A percentile compares a stretch with the other conserved stretches of the same genome.
These are phyloP conservation scores for Donacobius atricapilla DNA, from an alignment of 2,113 vertebrate genomes.

Conservation along the genomic window DNA sequence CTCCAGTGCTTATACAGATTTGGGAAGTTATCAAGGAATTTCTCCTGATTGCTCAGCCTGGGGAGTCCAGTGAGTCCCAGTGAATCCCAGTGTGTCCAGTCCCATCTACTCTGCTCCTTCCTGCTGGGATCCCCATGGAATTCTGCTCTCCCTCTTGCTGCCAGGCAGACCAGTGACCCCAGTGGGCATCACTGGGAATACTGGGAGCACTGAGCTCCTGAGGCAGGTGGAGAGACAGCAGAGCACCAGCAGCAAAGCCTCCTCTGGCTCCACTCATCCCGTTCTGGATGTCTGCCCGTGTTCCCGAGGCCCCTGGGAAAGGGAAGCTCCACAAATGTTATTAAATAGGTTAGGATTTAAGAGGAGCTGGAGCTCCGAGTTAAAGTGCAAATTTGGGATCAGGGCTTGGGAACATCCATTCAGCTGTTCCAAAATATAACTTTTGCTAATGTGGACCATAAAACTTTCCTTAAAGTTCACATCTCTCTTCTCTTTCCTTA, in stretches of 20 bases:
- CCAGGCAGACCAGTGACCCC: neutral
- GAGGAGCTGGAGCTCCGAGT: neutral
- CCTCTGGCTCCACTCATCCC: neutral
- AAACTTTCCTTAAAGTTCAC: constrained; percentile 1
- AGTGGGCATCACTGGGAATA: neutral
- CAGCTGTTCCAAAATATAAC: neutral
- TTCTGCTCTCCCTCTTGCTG: neutral
- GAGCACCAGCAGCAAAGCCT: neutral
- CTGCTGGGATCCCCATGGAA: neutral
- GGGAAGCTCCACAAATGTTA: neutral
- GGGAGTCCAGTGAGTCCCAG: neutral
- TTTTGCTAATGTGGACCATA: constrained; percentile 20
- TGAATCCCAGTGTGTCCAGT: no score
- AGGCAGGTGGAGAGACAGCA: neutral
- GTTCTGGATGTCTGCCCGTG: neutral
- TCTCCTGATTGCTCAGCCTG: neutral
- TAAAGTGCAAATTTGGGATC: neutral
- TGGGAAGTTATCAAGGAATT: no score
- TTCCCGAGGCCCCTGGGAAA: neutral
- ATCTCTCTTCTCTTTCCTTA: neutral
- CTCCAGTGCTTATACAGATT: neutral
- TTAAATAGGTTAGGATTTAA: neutral
- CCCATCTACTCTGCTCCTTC: no score
- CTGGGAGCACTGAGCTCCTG: neutral
- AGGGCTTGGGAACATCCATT: neutral